Evolutionary conservation across 1,140 invertebrate species (phyloP), one percentile per base, ranked within the genome.

Genomic region (Prorops nasuta): DNA sequence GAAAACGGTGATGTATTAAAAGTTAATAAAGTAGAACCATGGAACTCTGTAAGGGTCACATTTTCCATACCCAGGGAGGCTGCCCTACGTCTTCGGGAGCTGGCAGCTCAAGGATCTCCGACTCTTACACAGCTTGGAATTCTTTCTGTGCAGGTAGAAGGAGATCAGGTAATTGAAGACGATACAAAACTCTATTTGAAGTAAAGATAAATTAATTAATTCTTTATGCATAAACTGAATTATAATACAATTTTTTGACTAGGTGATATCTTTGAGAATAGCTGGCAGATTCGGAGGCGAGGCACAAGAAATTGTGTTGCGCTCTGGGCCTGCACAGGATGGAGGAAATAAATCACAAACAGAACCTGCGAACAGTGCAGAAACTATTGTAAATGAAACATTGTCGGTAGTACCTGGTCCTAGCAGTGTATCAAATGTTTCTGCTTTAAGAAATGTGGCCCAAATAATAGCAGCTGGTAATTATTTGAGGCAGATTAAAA

Each of bases 1-100:
- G 72, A 83, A 71, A 78, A 74, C 63, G 78, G 80, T 54, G 79
- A 83, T 71, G 74, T 77, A 41, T 66, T 85, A 48, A 76, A 74
- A 64, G 81, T 89, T 47, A 83, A 84, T 58, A 91, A 97, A 83
- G 90, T 97, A 80, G 94, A 98, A 84, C 94, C 94, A 83, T 97
- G 94, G 94, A 96, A 97, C 80, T 94, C 92, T 67, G 94, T 98
- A 59, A 87, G 92, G 78, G 93, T 98, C 71, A 97, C 94, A 76
- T 90, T 98, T 80, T 94, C 92, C 67, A 92, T 98, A 79, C 94
- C 94, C 58, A 86, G 89, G 71, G 94, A 96, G 78, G 95, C 95
- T 68, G 95, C 94, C 60, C 77, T 88, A 61, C 84, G 91, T 60
- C 80, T 98, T 65, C 84, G 92, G 64, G 89, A 92, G 71, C 80